Conservation (phyloP, 2,888 invertebrate species). For the Cephalotes varians region DNA sequence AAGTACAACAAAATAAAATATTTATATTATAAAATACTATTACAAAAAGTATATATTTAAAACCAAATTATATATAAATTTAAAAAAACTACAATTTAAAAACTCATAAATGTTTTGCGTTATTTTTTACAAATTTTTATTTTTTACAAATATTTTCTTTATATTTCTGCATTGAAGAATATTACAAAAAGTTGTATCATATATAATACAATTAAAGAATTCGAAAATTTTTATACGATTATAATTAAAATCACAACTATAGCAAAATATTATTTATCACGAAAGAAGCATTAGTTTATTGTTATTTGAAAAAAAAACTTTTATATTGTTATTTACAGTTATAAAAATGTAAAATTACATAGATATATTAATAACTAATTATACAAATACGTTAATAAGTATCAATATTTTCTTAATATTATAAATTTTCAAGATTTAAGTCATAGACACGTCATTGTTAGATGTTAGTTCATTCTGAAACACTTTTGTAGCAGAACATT, state of each 20-base stretch:
- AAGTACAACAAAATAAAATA: not conserved
- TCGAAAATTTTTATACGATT: too few species aligned
- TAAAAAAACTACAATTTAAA: not conserved
- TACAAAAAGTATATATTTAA: not conserved
- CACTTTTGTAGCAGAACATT: not conserved
- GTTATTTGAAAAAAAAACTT: too few species aligned
- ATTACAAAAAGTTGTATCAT: too few species aligned
- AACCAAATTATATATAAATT: not conserved
- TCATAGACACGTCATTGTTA: not conserved
- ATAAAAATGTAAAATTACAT: not conserved
- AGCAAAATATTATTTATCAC: too few species aligned
- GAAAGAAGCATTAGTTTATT: too few species aligned
- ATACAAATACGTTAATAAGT: not conserved
- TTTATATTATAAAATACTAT: not conserved
- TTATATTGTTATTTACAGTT: not conserved
- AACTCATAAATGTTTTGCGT: not conserved
- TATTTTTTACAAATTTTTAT: not conserved
- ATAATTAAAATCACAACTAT: not conserved
- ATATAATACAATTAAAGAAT: too few species aligned
- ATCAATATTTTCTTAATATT: not conserved
- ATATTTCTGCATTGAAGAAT: too few species aligned
- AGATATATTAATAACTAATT: not conserved
- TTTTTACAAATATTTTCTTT: not conserved
- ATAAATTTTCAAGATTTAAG: not conserved
- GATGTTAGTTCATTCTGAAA: not conserved